Base-by-base conservation (phyloP, 2,113 vertebrate species). In the Perccottus glenii region DNA sequence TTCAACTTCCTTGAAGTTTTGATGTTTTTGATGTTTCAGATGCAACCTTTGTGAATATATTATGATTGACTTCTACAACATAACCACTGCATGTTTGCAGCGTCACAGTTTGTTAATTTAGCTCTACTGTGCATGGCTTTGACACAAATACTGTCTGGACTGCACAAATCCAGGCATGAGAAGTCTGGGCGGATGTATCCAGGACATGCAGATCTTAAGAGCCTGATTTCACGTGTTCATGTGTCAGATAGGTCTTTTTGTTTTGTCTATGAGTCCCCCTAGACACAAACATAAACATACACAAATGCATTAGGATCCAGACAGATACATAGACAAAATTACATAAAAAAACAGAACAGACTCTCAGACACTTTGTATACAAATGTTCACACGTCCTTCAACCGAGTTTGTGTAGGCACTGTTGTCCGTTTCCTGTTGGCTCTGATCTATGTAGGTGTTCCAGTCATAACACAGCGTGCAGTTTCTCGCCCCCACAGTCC, bases 341-440 rank as follows among this genome's bases (percentile, higher is more conserved):
- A 35, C 42, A 64, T 51, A 56, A 78, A 62, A 75, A 53, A 61
- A 58, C 50, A 50, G 27, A 63, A 57, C 38, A 36, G 44, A 60
- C 66, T 73, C 49, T 33, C 57, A 33, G 50, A 36, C 45, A 43
- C 60, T 66, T 12, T 27, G 68, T 84, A 66, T 35, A 59, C 63
- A 64, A 60, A 59, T 14, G 57, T 84, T 64, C 68, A 82, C 76
- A 81, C 70, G 64, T 84, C 75, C 77, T 42, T 15, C 64, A 85
- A 76, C 70, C n/a, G 11, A 69, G 55, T 71, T 33, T 2, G 45
- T 46, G 52, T 69, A 19, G 40, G 69, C 45, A 40, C 53, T 53
- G 51, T 57, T 16, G 62, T 72, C 53, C 55, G 73, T 67, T 84
- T 89, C 84, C 87, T 81, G 62, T 85, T 81, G 80, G 70, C 76